phyloP scores from a whole-genome alignment of 2,888 invertebrate species.

The Leptarthrus brevirostris region DNA sequence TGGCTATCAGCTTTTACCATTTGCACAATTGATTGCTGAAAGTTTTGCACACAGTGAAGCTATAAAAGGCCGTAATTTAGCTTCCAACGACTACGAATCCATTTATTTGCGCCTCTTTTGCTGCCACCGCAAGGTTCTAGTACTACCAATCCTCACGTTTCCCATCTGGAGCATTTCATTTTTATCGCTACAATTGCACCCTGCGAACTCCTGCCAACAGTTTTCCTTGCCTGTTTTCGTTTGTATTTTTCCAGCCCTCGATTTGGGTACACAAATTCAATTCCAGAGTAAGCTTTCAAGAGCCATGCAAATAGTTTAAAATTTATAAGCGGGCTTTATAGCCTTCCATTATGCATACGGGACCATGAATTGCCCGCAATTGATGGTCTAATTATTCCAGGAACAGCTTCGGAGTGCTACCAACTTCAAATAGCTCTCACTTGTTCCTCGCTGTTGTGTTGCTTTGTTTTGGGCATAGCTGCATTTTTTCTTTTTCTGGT shows the following conservation, averaged over 20 bases:
- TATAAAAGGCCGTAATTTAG: conserved; percentile 39
- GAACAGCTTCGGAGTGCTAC: conserved; percentile 55
- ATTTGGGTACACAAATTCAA: conserved; percentile 41
- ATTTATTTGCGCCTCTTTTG: conserved; percentile 42
- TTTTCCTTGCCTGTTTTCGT: conserved; percentile 10
- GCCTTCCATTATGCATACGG: conserved; percentile 41
- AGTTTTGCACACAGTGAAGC: conserved; percentile 23
- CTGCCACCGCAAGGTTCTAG: conserved; percentile 25
- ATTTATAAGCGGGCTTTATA: conserved; percentile 45
- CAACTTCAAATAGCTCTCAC: conserved; percentile 42
- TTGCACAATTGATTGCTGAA: conserved; percentile 37
- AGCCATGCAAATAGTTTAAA: conserved; percentile 47
- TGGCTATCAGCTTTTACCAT: conserved; percentile 39
- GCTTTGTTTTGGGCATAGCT: conserved; percentile 23
- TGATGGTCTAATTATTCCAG: conserved; percentile 66
- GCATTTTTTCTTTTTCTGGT: conserved; percentile 28
- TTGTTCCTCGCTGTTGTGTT: conserved; percentile 1
- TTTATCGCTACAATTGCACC: conserved; percentile 43
- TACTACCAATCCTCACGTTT: conserved; percentile 33
- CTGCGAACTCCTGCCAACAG: background rate
- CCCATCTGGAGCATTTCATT: conserved; percentile 41
- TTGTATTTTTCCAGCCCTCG: conserved; percentile 39
- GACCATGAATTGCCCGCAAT: conserved; percentile 63
- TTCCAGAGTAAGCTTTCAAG: conserved; percentile 45
- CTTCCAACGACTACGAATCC: conserved; percentile 8